A percentile compares a stretch with the other conserved stretches of the same genome.
Conservation (phyloP, 2,797 vertebrate species). For the Meriones psammophilus region DNA sequence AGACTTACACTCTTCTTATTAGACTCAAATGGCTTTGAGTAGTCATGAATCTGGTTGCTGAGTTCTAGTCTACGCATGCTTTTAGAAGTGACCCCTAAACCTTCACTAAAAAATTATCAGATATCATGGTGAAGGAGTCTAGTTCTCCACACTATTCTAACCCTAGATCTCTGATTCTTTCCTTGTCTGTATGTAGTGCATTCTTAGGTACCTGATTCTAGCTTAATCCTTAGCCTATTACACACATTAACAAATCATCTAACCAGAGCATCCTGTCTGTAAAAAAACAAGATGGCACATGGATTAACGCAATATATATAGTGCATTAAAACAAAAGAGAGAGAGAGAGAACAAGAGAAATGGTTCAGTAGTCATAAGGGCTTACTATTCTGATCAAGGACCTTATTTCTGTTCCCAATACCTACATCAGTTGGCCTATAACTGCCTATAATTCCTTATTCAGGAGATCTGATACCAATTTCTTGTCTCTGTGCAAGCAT, state of each 20-base stretch:
- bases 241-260: neutral
- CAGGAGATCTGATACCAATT: neutral
- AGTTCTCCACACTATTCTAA: neutral
- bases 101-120: neutral
- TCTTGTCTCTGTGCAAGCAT: neutral
- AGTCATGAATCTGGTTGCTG: neutral
- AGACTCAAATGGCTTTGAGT: neutral
- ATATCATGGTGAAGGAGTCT: neutral
- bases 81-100: neutral
- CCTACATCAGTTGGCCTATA: neutral
- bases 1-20: slow-evolving; percentile 9
- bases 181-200: neutral
- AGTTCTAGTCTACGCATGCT: neutral
- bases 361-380: neutral
- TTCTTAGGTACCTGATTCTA: neutral
- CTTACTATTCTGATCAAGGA: neutral
- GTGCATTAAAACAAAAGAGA: neutral
- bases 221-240: neutral
- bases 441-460: neutral
- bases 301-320: neutral
- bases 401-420: neutral
- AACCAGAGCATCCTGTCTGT: neutral
- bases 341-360: neutral
- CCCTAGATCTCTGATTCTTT: neutral
- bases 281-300: neutral